These are phyloP conservation scores for Pempheris klunzingeri DNA, from an alignment of 2,797 vertebrate species.

Conservation along the genomic window DNA sequence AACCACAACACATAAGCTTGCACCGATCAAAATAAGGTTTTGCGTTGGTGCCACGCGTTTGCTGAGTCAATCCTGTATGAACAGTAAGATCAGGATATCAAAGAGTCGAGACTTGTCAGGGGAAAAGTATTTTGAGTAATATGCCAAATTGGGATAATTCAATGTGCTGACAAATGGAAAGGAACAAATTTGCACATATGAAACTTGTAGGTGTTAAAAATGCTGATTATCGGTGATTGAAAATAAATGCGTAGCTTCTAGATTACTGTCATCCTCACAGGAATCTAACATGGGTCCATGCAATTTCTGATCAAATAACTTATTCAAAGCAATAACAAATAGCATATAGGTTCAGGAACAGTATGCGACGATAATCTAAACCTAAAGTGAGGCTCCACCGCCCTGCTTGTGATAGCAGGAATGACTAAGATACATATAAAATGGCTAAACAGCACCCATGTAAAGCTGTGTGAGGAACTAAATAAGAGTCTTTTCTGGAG, in stretches of 20 bases:
- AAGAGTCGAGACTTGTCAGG: constrained; percentile 19
- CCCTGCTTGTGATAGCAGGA: neutral
- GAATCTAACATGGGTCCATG: constrained; percentile 22
- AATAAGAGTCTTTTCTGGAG: constrained; percentile 62
- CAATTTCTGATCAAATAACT: constrained; percentile 17
- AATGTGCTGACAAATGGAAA: constrained; percentile 66
- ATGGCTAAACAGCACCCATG: neutral
- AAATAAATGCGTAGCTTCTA: constrained; percentile 15
- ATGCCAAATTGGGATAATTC: constrained; percentile 63
- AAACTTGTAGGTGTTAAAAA: constrained; percentile 57
- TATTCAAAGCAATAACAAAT: constrained; percentile 24
- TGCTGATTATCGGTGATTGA: constrained; percentile 38
- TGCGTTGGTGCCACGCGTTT: constrained; percentile 50
- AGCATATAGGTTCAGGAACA: neutral
- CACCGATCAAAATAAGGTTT: constrained; percentile 14
- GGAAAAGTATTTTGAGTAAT: constrained; percentile 57
- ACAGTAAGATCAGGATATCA: constrained; percentile 51
- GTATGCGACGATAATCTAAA: neutral
- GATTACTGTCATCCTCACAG: constrained; percentile 32
- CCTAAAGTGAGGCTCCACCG: neutral
- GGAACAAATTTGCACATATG: constrained; percentile 65
- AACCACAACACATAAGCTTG: constrained; percentile 16
- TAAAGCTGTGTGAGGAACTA: constrained; percentile 23
- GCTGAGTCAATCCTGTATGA: constrained; percentile 68
- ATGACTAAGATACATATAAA: constrained; percentile 27